Conservation (phyloP, 2,888 invertebrate species). For the Synanthedon tipuliformis region DNA sequence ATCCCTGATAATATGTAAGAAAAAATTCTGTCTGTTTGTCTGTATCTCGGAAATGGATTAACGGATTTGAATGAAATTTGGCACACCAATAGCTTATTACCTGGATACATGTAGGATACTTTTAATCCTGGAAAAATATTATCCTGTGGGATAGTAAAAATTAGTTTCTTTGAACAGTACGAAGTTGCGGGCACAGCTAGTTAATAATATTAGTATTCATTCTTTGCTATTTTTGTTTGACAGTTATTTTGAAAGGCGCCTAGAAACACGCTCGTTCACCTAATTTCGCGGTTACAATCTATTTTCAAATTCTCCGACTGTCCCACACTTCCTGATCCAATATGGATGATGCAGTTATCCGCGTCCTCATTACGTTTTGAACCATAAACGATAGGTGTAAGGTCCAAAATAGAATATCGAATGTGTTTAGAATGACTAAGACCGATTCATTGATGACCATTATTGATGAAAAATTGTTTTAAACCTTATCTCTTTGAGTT, state of each 20-base stretch:
- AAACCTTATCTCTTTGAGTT: not conserved
- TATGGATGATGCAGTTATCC: constrained; percentile 18
- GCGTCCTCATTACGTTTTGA: not conserved
- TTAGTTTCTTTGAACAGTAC: too few species aligned
- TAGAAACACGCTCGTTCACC: constrained; percentile 23
- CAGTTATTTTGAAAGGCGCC: not conserved
- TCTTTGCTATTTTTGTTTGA: not conserved
- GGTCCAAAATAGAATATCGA: not conserved
- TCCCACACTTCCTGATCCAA: constrained; percentile 45
- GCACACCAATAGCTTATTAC: too few species aligned
- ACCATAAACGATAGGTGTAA: not conserved
- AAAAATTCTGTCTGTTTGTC: too few species aligned
- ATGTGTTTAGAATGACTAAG: not conserved
- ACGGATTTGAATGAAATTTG: too few species aligned
- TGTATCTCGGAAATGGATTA: too few species aligned
- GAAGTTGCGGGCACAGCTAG: too few species aligned
- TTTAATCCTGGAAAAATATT: too few species aligned
- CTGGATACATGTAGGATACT: too few species aligned
- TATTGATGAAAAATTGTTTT: not conserved
- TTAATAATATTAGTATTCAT: too few species aligned
- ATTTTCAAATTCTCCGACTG: constrained; percentile 43
- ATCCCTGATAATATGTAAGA: too few species aligned
- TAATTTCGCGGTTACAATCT: constrained; percentile 45
- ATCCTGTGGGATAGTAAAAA: too few species aligned
- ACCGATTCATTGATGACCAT: not conserved